Evolutionary conservation across 2,797 vertebrate species (phyloP).

Genomic region (Schizopygopsis malacanthus): DNA sequence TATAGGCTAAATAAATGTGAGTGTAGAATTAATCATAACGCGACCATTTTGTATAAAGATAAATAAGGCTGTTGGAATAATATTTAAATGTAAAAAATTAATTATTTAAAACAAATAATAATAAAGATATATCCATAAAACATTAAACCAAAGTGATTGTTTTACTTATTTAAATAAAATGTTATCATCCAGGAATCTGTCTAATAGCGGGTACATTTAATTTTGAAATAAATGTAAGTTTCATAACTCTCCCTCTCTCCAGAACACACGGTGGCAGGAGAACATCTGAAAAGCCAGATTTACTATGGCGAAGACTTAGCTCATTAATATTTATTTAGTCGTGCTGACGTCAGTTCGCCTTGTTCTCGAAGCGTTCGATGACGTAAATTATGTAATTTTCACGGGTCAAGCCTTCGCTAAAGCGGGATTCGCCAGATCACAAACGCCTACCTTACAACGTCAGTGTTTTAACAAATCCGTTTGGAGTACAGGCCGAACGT

Average conservation of each 20-base stretch:
- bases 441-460: not conserved
- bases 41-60: not conserved
- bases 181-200: not conserved
- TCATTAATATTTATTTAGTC: not conserved
- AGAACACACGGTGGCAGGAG: slow-evolving; percentile 53
- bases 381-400: not conserved
- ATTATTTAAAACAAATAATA: not conserved
- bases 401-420: not conserved
- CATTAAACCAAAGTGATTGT: not conserved
- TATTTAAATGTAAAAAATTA: not conserved
- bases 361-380: not conserved
- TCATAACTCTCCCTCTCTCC: slow-evolving; percentile 40
- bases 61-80: not conserved
- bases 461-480: slow-evolving; percentile 1
- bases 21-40: not conserved
- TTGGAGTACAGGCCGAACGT: not conserved
- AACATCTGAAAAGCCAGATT: not conserved
- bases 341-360: not conserved
- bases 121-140: not conserved
- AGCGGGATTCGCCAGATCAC: not conserved
- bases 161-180: not conserved
- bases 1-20: not conserved
- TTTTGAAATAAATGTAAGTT: not conserved
- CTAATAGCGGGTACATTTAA: not conserved
- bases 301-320: slow-evolving; percentile 19